Percentiles rank a stretch among this genome's conserved stretches.
Evolutionary conservation across 2,797 vertebrate species (phyloP).

Genomic region (Botia kubotai): DNA sequence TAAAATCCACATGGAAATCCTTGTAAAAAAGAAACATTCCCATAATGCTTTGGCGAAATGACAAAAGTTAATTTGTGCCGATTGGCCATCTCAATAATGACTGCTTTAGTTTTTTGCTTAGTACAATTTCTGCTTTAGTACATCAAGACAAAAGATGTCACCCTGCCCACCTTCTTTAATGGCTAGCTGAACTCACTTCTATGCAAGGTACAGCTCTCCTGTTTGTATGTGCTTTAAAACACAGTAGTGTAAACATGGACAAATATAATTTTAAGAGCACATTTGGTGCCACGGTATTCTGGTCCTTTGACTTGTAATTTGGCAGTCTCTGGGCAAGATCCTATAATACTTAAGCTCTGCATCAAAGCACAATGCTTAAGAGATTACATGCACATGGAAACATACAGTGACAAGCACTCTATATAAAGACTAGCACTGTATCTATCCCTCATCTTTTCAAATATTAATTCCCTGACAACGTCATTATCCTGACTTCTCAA

Average conservation of each 20-base stretch:
- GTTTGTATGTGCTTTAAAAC: too few relatives aligned
- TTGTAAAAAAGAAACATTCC: slow-evolving; percentile 73
- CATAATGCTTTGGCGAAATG: slow-evolving; percentile 65
- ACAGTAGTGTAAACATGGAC: neutral
- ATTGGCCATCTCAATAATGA: slow-evolving; percentile 36
- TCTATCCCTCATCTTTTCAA: slow-evolving; percentile 18
- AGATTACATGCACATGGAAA: slow-evolving; percentile 6
- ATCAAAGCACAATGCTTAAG: slow-evolving; percentile 13
- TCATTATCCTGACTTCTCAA: slow-evolving; percentile 43
- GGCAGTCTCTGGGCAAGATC: slow-evolving; percentile 18
- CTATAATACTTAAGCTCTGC: slow-evolving; percentile 10
- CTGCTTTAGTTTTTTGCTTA: neutral
- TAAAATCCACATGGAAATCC: slow-evolving; percentile 72
- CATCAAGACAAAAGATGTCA: slow-evolving; percentile 24
- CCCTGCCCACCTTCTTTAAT: slow-evolving; percentile 6
- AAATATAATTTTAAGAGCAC: slow-evolving; percentile 14
- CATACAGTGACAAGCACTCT: slow-evolving; percentile 6
- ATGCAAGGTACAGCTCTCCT: neutral
- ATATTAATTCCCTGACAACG: slow-evolving; percentile 53
- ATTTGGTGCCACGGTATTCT: slow-evolving; percentile 11
- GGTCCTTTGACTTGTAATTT: slow-evolving; percentile 15
- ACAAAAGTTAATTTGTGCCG: slow-evolving; percentile 52
- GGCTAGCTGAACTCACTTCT: neutral
- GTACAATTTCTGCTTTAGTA: slow-evolving; percentile 8
- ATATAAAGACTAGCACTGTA: slow-evolving; percentile 3